These are phyloP conservation scores for Enteromius treurensis DNA, from an alignment of 2,797 vertebrate species.

Conservation along the genomic window DNA sequence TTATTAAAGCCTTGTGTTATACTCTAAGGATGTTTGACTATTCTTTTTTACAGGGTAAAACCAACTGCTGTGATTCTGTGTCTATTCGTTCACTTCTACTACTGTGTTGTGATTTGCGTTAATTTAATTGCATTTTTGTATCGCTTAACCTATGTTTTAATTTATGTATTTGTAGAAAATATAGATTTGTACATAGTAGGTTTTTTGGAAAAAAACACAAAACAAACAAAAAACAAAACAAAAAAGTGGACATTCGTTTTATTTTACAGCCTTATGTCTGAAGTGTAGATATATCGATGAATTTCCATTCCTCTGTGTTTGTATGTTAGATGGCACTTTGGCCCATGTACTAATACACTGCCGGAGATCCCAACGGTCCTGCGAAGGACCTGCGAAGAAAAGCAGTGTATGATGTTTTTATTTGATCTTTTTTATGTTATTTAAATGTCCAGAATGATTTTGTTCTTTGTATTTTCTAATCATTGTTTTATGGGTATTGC, in stretches of 20 bases:
- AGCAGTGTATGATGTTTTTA: constrained; percentile 76
- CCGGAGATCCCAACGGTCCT: constrained; percentile 86
- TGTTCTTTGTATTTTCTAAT: constrained; percentile 41
- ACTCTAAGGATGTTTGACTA: constrained; percentile 80
- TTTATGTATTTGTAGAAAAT: constrained; percentile 95
- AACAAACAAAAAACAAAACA: constrained; percentile 61
- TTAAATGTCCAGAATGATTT: constrained; percentile 84
- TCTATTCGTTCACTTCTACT: constrained; percentile 85
- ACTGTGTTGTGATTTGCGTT: constrained; percentile 88
- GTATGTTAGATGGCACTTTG: constrained; percentile 87
- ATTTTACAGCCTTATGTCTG: constrained; percentile 89
- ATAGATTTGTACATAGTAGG: constrained; percentile 96
- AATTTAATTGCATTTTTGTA: constrained; percentile 92
- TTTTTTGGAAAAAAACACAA: constrained; percentile 67
- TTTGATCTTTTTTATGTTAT: constrained; percentile 77
- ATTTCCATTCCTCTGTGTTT: constrained; percentile 83
- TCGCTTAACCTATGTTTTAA: constrained; percentile 90
- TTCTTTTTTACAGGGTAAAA: constrained; percentile 99
- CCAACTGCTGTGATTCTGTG: constrained; percentile 93
- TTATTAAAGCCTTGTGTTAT: constrained; percentile 82
- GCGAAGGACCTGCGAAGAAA: constrained; percentile 78
- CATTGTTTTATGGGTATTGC: constrained; percentile 85
- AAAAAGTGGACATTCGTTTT: constrained; percentile 78
- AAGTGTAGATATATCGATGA: constrained; percentile 83
- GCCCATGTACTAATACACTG: constrained; percentile 90